These are phyloP conservation scores for Dendrocopos noguchii DNA, from an alignment of 2,113 vertebrate genomes.

Conservation along the genomic window DNA sequence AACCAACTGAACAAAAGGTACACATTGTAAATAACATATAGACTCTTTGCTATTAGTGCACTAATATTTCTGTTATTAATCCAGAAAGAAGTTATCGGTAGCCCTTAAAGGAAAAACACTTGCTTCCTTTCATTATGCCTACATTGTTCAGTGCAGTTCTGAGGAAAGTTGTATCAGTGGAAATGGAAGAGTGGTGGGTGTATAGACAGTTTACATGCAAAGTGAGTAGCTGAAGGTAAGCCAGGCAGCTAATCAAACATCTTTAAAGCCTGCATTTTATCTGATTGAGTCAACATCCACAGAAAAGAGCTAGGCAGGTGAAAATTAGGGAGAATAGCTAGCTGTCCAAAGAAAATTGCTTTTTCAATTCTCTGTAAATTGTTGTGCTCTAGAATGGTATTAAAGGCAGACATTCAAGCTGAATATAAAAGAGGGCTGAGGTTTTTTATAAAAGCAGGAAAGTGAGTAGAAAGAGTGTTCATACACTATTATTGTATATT, in stretches of 20 bases:
- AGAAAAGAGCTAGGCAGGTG: slow-evolving; percentile 58
- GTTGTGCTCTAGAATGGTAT: slow-evolving; percentile 55
- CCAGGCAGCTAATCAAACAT: slow-evolving; percentile 59
- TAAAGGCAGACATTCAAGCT: slow-evolving; percentile 8
- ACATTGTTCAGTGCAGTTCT: neutral
- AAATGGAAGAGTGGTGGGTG: neutral
- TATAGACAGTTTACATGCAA: slow-evolving; percentile 31
- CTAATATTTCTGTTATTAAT: neutral
- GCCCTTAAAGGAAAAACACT: neutral
- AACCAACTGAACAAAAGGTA: neutral
- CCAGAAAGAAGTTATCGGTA: neutral
- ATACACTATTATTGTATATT: neutral
- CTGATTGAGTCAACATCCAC: slow-evolving; percentile 56
- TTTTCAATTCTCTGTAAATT: slow-evolving; percentile 68
- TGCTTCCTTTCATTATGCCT: neutral
- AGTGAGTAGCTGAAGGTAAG: slow-evolving; percentile 35
- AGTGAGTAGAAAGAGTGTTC: neutral
- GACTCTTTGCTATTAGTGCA: neutral
- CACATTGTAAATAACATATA: neutral
- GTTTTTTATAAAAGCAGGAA: neutral
- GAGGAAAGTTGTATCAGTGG: neutral
- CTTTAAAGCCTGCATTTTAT: slow-evolving; percentile 61
- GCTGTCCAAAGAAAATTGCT: slow-evolving; percentile 63
- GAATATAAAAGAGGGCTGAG: slow-evolving; percentile 40
- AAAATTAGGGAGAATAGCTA: slow-evolving; percentile 71